Base-by-base conservation (phyloP, 2,113 vertebrate species). In the Boulengeromyrus knoepffleri region DNA sequence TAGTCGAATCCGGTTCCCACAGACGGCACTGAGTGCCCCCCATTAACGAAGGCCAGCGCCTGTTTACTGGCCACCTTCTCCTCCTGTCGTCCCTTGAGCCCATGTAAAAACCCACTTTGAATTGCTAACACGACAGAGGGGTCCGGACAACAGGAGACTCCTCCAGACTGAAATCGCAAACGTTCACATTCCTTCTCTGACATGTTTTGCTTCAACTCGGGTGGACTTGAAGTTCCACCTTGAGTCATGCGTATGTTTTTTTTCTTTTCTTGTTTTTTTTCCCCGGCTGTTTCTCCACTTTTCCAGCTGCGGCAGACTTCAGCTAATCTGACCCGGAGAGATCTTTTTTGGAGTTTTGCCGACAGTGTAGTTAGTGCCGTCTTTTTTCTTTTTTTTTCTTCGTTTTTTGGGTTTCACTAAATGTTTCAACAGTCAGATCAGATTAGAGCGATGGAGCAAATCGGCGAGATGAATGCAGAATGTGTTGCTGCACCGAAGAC, bases 1-100 rank as follows among this genome's bases (percentile, higher is more conserved):
- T 94, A 96, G 95, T 93, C 88, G 94, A 94, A 93, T 94, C 92
- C 39, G 74, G 52, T 91, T 94, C 92, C 90, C 91, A 80, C 91
- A 90, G 90, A 93, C 88, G 90, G 93, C 89, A 74, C 19, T 92
- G 92, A 91, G 89, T 91, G 92, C 92, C 92, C 92, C 92, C 93
- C 92, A 93, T 94, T 93, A 92, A 93, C 91, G 92, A 89, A 89
- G 91, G 91, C 90, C 94, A 94, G 94, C 3, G 9, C 45, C 1
- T 47, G 92, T 94, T 93, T 93, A 92, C 90, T 91, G 77, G 89
- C 80, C 27, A 85, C 49, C 52, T 39, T 19, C 50, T 77, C 50
- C 66, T 46, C 66, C 49, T 5, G 36, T 36, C 47, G 49, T 27
- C 24, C 90, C 53, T 15, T 0, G 24, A 42, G 19, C 13, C 17